Evolutionary conservation across 2,113 vertebrate species (phyloP), one percentile per base, ranked within the genome.

Genomic region (Entosphenus tridentatus): DNA sequence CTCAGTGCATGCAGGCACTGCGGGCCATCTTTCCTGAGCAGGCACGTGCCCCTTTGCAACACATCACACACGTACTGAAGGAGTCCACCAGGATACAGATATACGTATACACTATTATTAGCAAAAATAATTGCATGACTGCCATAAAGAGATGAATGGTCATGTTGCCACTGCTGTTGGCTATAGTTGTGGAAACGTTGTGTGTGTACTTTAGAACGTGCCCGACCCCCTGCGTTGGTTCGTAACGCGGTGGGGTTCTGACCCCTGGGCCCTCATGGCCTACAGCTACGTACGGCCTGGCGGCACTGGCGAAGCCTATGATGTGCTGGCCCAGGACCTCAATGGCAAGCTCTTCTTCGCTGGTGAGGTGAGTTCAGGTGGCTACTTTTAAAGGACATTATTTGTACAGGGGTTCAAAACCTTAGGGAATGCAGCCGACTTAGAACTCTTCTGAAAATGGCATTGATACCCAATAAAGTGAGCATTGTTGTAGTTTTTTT

Each of bases 221-320:
- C 91, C 91, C 69, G 86, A 89, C 13, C 89, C 88, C 2, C 69
- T 83, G 9, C 82, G 85, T 73, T 95, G 80, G 73, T 89, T 95
- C 68, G 81, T 96, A 56, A 96, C 90, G 3, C 85, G 77, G 8
- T 98, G 91, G 91, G 86, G 80, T 78, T 81, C 79, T 70, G 93
- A 98, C 74, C 71, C 77, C 3, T 98, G 93, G 93, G 84, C 91
- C 57, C 90, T 89, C 80, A 98, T 96, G 93, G 89, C 89, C 0
- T 98, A 98, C 73, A 95, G 88, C 73, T 98, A 90, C 67, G 90
- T 98, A 71, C 95, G 85, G 80, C 91, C 88, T 0, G 88, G 89
- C 5, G 93, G 93, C 68, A 96, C 86, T 0, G 93, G 93, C 1
- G 93, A 98, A 78, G 89, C 90, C 69, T 98, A 96, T 0, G 91